phyloP scores from a whole-genome alignment of 2,888 invertebrate species.

The Omphaloscelis lunosa region DNA sequence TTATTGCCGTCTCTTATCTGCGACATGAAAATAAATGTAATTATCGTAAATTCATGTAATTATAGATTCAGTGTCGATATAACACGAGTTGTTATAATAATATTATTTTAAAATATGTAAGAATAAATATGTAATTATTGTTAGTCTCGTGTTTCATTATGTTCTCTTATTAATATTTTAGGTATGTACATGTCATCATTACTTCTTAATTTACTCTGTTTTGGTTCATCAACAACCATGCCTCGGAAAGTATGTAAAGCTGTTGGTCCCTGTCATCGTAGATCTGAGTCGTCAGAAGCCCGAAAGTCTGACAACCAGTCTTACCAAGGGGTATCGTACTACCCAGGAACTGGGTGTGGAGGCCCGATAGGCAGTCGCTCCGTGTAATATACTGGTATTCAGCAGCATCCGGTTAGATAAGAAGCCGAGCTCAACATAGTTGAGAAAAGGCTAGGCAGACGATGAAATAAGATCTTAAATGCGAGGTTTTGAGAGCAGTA shows the following conservation, averaged over 20 bases:
- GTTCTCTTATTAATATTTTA: neutral
- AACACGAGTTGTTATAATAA: neutral
- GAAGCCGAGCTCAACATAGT: neutral
- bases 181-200: neutral
- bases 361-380: neutral
- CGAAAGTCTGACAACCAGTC: neutral
- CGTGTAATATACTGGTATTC: neutral
- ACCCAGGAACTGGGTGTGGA: neutral
- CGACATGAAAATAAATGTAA: constrained; percentile 60
- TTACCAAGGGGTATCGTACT: neutral
- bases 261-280: too few relatives aligned
- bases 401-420: neutral
- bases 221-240: neutral
- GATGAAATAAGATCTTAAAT: neutral
- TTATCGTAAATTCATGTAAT: constrained; percentile 58
- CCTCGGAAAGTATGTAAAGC: neutral
- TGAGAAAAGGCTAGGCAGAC: neutral
- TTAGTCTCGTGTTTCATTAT: constrained; percentile 13
- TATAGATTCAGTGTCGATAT: constrained; percentile 48
- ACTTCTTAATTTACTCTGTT: neutral
- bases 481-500: too few relatives aligned
- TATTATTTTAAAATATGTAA: constrained; percentile 2
- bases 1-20: constrained; percentile 54
- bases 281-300: neutral
- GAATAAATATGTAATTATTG: constrained; percentile 17